These are phyloP conservation scores for Metellina segmentata DNA, from an alignment of 2,888 invertebrate genomes.

Conservation along the genomic window DNA sequence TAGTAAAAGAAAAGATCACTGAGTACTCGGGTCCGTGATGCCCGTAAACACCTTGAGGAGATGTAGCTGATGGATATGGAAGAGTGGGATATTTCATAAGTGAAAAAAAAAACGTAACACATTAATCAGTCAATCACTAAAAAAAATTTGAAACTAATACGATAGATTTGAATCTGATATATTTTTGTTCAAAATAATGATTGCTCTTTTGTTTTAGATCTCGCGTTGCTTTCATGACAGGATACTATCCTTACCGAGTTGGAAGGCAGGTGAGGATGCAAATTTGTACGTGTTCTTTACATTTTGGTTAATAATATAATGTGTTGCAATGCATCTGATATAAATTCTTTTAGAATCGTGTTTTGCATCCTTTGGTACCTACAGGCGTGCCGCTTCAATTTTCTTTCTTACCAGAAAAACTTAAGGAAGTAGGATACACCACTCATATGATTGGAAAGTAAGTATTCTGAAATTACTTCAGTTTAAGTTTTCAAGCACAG, in stretches of 20 bases:
- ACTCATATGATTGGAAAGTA: slow-evolving; percentile 79
- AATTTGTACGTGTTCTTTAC: not conserved
- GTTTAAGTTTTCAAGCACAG: too few relatives aligned
- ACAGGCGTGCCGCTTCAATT: slow-evolving; percentile 79
- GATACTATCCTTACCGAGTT: slow-evolving; percentile 80
- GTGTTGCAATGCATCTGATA: not conserved
- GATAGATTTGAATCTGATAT: too few relatives aligned
- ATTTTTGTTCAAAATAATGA: too few relatives aligned
- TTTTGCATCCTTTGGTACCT: slow-evolving; percentile 79
- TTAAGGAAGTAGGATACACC: slow-evolving; percentile 79
- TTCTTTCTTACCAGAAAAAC: slow-evolving; percentile 80
- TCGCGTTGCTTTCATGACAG: slow-evolving; percentile 80
- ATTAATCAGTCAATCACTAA: too few relatives aligned
- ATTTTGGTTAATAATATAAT: not conserved
- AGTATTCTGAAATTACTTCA: slow-evolving; percentile 54
- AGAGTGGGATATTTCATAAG: too few relatives aligned
- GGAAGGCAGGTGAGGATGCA: slow-evolving; percentile 79
- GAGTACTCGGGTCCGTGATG: too few relatives aligned
- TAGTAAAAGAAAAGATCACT: too few relatives aligned
- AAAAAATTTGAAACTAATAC: too few relatives aligned
- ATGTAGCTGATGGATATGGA: too few relatives aligned
- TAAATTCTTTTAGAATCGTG: slow-evolving; percentile 78
- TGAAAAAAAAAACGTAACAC: too few relatives aligned
- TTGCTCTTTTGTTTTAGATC: slow-evolving; percentile 79
- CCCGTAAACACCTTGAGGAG: too few relatives aligned